phyloP scores from a whole-genome alignment of 2,113 vertebrate genomes.

The Corydoras sp. region DNA sequence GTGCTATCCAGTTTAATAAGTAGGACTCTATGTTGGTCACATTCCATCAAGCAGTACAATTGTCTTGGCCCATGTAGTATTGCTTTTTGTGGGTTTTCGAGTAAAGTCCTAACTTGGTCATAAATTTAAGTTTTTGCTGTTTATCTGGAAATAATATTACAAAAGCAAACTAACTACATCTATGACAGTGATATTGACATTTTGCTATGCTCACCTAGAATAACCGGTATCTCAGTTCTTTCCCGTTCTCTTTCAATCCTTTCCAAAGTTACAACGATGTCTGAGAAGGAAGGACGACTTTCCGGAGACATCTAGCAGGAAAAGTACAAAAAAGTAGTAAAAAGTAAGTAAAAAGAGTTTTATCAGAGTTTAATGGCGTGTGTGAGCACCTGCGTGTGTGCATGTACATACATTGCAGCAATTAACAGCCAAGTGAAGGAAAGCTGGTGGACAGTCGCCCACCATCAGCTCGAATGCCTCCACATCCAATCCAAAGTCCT shows the following conservation, averaged over 20 bases:
- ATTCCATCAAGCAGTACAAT: too few relatives aligned
- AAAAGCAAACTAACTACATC: too few relatives aligned
- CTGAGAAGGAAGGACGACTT: slow-evolving; percentile 74
- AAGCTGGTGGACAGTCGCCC: slow-evolving; percentile 71
- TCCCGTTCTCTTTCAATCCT: slow-evolving; percentile 48
- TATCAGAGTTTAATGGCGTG: not conserved
- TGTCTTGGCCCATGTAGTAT: too few relatives aligned
- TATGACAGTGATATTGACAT: too few relatives aligned
- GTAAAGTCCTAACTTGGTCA: too few relatives aligned
- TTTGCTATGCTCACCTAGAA: slow-evolving; percentile 47
- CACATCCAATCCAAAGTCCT: slow-evolving; percentile 90
- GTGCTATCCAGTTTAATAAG: too few relatives aligned
- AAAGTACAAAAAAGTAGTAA: too few relatives aligned
- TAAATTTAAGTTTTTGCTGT: too few relatives aligned
- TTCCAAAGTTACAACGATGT: slow-evolving; percentile 76
- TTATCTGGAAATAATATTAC: too few relatives aligned
- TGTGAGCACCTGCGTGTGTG: not conserved
- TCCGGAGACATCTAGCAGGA: slow-evolving; percentile 74
- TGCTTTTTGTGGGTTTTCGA: too few relatives aligned
- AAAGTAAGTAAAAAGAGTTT: too few relatives aligned
- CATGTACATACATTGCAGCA: slow-evolving; percentile 76
- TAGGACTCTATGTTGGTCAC: too few relatives aligned
- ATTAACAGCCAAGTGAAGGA: slow-evolving; percentile 81
- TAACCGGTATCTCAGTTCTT: slow-evolving; percentile 42
- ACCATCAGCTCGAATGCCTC: slow-evolving; percentile 80